Evolutionary conservation across 2,888 invertebrate species (phyloP).

Genomic region (Amiota mariae): DNA sequence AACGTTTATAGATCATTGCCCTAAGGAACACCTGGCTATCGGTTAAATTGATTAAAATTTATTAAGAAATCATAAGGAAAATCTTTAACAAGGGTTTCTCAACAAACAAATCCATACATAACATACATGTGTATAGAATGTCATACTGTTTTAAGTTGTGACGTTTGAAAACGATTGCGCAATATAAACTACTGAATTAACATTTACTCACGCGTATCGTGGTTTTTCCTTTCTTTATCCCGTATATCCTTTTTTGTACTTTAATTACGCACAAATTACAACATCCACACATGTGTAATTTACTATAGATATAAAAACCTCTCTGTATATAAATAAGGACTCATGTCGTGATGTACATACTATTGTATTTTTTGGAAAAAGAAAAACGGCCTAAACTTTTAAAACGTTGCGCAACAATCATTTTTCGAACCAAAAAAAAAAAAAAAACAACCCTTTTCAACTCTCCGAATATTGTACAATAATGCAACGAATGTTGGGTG

Average conservation of each 20-base stretch:
- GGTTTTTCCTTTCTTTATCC: too few relatives aligned
- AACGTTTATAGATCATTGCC: too few relatives aligned
- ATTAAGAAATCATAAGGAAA: too few relatives aligned
- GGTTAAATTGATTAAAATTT: too few relatives aligned
- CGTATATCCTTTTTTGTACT: not conserved
- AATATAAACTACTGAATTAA: too few relatives aligned
- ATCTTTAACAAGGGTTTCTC: too few relatives aligned
- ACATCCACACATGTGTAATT: conserved; percentile 5
- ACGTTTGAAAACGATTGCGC: too few relatives aligned
- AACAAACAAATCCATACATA: too few relatives aligned
- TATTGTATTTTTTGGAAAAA: not conserved
- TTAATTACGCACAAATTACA: conserved; percentile 25
- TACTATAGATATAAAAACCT: conserved; percentile 36
- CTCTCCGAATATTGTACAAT: not conserved
- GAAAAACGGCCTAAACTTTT: not conserved
- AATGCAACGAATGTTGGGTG: not conserved
- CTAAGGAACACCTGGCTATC: too few relatives aligned
- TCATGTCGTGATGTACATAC: not conserved
- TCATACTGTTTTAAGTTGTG: too few relatives aligned
- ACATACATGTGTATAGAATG: too few relatives aligned
- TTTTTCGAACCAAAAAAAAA: not conserved
- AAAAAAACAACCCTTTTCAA: not conserved
- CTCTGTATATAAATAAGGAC: not conserved
- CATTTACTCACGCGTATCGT: too few relatives aligned
- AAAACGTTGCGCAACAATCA: conserved; percentile 12